Evolutionary conservation across 2,888 invertebrate species (phyloP), one percentile per base, ranked within the genome.

Genomic region (Helleia helle): DNA sequence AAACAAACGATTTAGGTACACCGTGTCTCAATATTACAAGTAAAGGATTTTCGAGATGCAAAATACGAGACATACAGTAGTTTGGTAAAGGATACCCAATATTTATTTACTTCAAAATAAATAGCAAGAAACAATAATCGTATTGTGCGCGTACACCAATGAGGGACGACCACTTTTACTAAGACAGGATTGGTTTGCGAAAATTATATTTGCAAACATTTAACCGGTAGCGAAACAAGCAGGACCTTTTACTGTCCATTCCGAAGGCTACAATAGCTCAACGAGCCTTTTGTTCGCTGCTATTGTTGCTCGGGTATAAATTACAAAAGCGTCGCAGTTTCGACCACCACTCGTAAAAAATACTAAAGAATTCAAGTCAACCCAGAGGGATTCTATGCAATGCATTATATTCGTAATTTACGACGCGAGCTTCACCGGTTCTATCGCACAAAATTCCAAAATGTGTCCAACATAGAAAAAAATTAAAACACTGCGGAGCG

Each of bases 1-100:
- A 84, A 83, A 59, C 73, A 80, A 68, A 73, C 79, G 72, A 79
- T 84, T 83, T 81, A n/a, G n/a, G n/a, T n/a, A 85, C 68, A 74
- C 74, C 71, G 71, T 75, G 66, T 68, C 58, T 56, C 71, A 72
- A 72, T 72, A 64, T 77, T 72, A n/a, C 68, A 74, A 69, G 59
- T 59, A 72, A 72, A 74, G 74, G 71, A 69, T 68, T 65, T 70
- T 74, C 71, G 67, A 73, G 72, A 75, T 76, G 67, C 62, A 68
- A 69, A 71, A 67, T 66, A 66, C 65, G 49, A 56, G 57, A 61
- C 65, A 69, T 63, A 62, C 57, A 52, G 62, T 61, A 12, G 56
- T 56, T 49, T 48, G 48, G 51, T 54, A 51, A 50, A 57, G 66
- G 62, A 53, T 46, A 50, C 51, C 57, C 54, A 66, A 64, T 54